phyloP scores from a whole-genome alignment of 2,113 vertebrate species.

The Aix galericulata region DNA sequence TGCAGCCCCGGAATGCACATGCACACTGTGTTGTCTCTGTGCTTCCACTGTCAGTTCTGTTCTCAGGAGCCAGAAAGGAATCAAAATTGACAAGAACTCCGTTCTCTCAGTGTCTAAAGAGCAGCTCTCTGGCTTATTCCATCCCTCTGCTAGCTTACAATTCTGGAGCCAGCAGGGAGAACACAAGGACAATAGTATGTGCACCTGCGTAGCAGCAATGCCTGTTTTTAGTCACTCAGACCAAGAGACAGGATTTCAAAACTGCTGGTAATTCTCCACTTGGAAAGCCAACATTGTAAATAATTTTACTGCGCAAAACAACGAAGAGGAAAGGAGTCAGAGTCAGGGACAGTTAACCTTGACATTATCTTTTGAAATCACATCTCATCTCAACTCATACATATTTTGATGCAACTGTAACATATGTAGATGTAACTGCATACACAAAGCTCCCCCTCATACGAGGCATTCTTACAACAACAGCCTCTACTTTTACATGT shows the following conservation, averaged over 20 bases:
- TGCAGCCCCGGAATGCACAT: constrained; percentile 5
- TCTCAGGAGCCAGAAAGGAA: not conserved
- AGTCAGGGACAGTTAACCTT: not conserved
- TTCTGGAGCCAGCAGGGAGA: constrained; percentile 18
- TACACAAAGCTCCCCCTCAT: not conserved
- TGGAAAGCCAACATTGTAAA: not conserved
- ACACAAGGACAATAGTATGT: constrained; percentile 12
- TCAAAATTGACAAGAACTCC: constrained; percentile 7
- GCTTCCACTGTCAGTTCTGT: constrained; percentile 24
- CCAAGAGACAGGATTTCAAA: not conserved
- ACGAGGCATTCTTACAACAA: not conserved
- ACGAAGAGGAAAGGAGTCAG: not conserved
- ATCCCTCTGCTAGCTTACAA: not conserved
- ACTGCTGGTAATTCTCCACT: not conserved
- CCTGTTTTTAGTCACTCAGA: not conserved
- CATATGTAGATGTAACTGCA: not conserved
- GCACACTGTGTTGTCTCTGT: constrained; percentile 32
- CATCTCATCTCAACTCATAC: not conserved
- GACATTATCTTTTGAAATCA: not conserved
- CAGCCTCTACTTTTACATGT: not conserved
- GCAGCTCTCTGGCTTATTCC: not conserved
- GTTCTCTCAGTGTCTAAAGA: not conserved
- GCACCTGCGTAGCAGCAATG: not conserved
- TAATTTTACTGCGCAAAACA: not conserved
- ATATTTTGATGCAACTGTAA: not conserved